phyloP scores from a whole-genome alignment of 2,113 vertebrate species.

The Varanus komodoensis region DNA sequence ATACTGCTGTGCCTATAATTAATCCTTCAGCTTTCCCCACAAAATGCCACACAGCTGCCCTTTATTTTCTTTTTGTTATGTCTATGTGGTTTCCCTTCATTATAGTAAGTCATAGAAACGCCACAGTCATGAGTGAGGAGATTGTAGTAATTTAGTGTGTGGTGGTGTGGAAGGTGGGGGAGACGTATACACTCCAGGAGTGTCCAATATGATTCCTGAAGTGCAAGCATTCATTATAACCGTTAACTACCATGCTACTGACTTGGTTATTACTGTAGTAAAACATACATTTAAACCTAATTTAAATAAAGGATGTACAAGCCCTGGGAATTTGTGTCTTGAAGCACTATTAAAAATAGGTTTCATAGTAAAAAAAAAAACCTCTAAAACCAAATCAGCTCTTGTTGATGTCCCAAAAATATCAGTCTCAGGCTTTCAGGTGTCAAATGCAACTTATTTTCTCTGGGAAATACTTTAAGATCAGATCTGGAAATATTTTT shows the following conservation, averaged over 20 bases:
- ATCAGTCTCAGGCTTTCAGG: neutral
- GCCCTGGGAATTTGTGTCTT: neutral
- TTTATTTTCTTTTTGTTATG: neutral
- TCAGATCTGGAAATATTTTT: neutral
- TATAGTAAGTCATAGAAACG: slow-evolving; percentile 1
- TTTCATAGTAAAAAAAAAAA: neutral
- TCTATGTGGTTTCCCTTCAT: neutral
- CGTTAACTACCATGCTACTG: neutral
- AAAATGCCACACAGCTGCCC: neutral
- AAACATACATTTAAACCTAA: too few species aligned
- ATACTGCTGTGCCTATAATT: neutral
- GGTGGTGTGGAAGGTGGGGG: neutral
- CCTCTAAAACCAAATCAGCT: neutral
- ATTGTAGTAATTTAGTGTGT: neutral
- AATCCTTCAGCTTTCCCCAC: neutral
- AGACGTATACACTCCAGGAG: neutral
- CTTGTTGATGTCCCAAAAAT: neutral
- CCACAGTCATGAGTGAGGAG: neutral
- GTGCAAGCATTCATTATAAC: too few species aligned
- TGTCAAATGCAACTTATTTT: neutral
- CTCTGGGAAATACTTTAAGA: neutral
- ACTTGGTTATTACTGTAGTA: neutral
- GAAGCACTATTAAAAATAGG: neutral
- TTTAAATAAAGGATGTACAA: neutral
- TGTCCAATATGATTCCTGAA: neutral